Evolutionary conservation across 2,888 invertebrate genomes (phyloP).

Genomic region (Ophioninae sp.): DNA sequence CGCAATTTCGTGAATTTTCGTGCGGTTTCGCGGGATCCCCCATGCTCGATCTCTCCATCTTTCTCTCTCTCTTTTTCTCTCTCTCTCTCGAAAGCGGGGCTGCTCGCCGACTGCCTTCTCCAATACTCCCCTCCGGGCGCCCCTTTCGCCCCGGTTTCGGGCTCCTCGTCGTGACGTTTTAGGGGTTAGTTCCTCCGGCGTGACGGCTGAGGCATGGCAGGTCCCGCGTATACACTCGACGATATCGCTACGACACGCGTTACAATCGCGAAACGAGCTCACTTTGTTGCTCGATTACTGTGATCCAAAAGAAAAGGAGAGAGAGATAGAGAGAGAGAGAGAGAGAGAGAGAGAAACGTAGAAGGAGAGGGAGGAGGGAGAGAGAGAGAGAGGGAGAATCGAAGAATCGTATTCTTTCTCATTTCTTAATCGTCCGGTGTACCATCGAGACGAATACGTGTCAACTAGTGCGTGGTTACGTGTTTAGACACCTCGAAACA

Average conservation of each 20-base stretch:
- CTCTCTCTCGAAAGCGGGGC: constrained; percentile 29
- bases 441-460: background rate
- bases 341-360: constrained; percentile 1
- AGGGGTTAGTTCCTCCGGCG: constrained; percentile 69
- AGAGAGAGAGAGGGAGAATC: background rate
- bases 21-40: constrained; percentile 71
- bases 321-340: background rate
- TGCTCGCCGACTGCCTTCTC: constrained; percentile 32
- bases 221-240: constrained; percentile 61
- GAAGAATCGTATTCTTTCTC: constrained; percentile 13
- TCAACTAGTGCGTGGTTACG: background rate
- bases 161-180: constrained; percentile 64
- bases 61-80: constrained; percentile 26
- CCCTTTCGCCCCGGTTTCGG: constrained; percentile 65
- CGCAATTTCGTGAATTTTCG: constrained; percentile 75
- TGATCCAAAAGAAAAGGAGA: constrained; percentile 36
- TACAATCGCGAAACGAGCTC: constrained; percentile 45
- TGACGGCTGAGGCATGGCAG: constrained; percentile 68
- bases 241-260: constrained; percentile 60
- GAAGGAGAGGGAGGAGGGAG: background rate
- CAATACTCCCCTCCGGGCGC: constrained; percentile 50
- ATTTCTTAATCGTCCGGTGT: constrained; percentile 5
- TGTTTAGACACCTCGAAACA: constrained; percentile 1
- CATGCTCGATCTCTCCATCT: constrained; percentile 57
- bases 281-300: constrained; percentile 48